These are phyloP conservation scores for Drosophila setosimentum DNA, from an alignment of 2,888 invertebrate species.

Conservation along the genomic window DNA sequence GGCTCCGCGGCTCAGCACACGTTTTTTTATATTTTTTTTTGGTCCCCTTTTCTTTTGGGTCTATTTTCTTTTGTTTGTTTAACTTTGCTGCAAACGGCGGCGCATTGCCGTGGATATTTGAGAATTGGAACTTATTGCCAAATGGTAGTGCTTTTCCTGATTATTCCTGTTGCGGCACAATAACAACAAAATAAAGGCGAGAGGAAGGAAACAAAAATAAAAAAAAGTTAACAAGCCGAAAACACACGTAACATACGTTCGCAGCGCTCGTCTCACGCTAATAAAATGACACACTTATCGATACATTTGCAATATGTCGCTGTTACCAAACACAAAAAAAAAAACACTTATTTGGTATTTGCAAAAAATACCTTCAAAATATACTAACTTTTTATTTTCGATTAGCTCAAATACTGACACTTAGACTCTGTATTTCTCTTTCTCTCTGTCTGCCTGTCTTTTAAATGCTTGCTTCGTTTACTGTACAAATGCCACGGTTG, in stretches of 20 bases:
- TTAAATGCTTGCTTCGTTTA: background rate
- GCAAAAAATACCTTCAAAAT: slow-evolving; percentile 22
- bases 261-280: slow-evolving; percentile 62
- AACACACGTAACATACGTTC: slow-evolving; percentile 77
- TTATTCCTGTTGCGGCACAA: slow-evolving; percentile 41
- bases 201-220: slow-evolving; percentile 56
- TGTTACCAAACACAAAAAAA: slow-evolving; percentile 12
- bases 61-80: slow-evolving; percentile 60
- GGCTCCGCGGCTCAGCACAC: slow-evolving; percentile 44
- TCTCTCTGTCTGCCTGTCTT: background rate
- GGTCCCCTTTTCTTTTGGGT: slow-evolving; percentile 16
- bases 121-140: slow-evolving; percentile 4
- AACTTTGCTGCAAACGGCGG: slow-evolving; percentile 38
- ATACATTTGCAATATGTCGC: slow-evolving; percentile 32
- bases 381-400: slow-evolving; percentile 18
- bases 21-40: slow-evolving; percentile 32
- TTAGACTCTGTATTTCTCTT: background rate
- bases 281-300: slow-evolving; percentile 50
- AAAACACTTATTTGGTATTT: slow-evolving; percentile 42
- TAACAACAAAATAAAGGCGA: slow-evolving; percentile 57
- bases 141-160: slow-evolving; percentile 6
- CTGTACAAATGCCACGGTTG: background rate
- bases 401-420: background rate
- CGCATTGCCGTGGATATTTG: background rate
- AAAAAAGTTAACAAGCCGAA: slow-evolving; percentile 69